phyloP scores from a whole-genome alignment of 2,888 invertebrate genomes.

The Galeruca laticollis region DNA sequence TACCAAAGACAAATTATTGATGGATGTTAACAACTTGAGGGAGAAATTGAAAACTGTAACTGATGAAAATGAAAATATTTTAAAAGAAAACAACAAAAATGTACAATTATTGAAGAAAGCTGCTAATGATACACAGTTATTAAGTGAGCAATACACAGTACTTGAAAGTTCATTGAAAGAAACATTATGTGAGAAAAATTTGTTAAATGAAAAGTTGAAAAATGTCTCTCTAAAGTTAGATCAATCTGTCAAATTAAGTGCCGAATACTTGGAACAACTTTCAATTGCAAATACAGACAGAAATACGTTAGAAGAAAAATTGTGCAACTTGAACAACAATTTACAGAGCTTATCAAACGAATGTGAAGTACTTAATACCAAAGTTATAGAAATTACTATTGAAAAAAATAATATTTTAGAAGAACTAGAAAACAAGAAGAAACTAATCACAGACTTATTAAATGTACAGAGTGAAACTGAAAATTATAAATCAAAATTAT shows the following conservation, averaged over 20 bases:
- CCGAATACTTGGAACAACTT: not conserved
- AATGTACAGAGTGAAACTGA: not conserved
- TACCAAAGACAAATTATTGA: not conserved
- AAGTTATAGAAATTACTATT: not conserved
- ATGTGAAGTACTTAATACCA: not conserved
- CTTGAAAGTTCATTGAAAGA: not conserved
- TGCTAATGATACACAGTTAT: not conserved
- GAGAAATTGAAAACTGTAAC: not conserved
- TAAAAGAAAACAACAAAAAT: conserved; percentile 8
- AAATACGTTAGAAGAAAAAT: not conserved
- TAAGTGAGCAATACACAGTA: not conserved
- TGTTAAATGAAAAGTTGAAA: not conserved
- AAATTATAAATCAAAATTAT: too few relatives aligned
- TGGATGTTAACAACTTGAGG: not conserved
- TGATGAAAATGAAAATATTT: not conserved
- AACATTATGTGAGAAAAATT: not conserved
- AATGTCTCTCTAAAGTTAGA: not conserved
- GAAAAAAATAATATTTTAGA: not conserved
- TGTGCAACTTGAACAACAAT: not conserved
- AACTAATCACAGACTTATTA: not conserved
- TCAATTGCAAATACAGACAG: not conserved
- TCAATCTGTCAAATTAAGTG: not conserved
- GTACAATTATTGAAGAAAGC: not conserved
- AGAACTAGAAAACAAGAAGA: not conserved
- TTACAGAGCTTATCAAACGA: not conserved